phyloP scores from a whole-genome alignment of 2,888 invertebrate species.

The Phania funesta region DNA sequence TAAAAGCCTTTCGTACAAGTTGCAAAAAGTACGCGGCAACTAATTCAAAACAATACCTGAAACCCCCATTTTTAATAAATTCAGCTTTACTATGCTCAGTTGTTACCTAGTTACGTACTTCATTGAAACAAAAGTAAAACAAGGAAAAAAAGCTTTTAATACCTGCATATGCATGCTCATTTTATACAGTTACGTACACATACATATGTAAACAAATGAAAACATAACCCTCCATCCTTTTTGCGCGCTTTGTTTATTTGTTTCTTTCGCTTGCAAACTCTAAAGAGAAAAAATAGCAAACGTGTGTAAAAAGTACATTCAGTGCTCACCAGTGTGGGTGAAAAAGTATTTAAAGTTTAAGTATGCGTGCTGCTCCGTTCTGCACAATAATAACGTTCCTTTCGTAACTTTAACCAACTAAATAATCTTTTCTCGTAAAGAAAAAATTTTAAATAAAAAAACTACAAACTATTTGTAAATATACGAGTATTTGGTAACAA shows the following conservation, averaged over 20 bases:
- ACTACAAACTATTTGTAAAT: conserved; percentile 39
- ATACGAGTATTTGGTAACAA: conserved; percentile 41
- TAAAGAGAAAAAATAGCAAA: no score
- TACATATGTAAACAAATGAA: background rate
- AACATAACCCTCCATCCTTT: conserved; percentile 4
- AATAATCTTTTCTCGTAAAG: conserved; percentile 19
- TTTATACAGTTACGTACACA: background rate
- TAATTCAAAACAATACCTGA: background rate
- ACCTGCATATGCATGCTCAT: conserved; percentile 7
- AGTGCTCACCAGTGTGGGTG: background rate
- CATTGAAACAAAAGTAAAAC: background rate
- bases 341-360: no score
- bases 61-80: background rate
- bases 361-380: background rate
- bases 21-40: no score
- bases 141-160: conserved; percentile 8
- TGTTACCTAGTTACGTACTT: background rate
- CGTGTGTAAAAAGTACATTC: no score
- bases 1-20: background rate
- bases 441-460: conserved; percentile 2
- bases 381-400: conserved; percentile 8
- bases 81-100: background rate
- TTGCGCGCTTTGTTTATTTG: background rate
- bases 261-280: no score
- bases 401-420: conserved; percentile 8